phyloP scores from a whole-genome alignment of 2,888 invertebrate genomes.

The Netelia melanura region DNA sequence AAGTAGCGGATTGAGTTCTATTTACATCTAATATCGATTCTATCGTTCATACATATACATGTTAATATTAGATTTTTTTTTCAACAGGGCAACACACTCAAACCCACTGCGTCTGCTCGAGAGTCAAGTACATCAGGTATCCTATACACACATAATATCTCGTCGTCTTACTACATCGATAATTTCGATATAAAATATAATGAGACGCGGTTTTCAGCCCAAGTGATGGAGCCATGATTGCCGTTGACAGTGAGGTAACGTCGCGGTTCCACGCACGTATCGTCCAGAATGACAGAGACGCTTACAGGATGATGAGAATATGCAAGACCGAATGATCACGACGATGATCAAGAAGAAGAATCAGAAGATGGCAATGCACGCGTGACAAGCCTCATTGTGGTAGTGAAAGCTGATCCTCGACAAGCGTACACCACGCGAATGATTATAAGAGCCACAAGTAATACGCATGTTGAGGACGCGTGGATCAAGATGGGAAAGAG shows the following conservation, averaged over 20 bases:
- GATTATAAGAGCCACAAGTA: not conserved
- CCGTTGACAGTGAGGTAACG: constrained; percentile 66
- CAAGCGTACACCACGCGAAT: constrained; percentile 21
- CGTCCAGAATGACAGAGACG: constrained; percentile 13
- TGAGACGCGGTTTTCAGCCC: constrained; percentile 46
- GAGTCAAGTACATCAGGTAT: constrained; percentile 34
- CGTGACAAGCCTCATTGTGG: constrained; percentile 49
- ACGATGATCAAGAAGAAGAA: constrained; percentile 4
- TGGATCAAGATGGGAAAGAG: not conserved
- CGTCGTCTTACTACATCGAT: constrained; percentile 45
- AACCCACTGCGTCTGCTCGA: not conserved
- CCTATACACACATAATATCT: constrained; percentile 8
- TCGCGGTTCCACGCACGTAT: constrained; percentile 49
- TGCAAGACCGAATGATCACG: constrained; percentile 4
- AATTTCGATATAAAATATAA: constrained; percentile 58
- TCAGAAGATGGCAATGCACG: constrained; percentile 32
- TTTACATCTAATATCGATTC: not conserved
- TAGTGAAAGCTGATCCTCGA: constrained; percentile 59
- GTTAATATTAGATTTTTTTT: not conserved
- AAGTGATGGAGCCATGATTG: constrained; percentile 47
- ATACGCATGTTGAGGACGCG: not conserved
- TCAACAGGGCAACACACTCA: not conserved
- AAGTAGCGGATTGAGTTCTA: too few relatives aligned
- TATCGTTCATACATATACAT: not conserved
- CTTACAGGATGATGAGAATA: constrained; percentile 4